phyloP scores from a whole-genome alignment of 2,113 vertebrate species.

The Montifringilla adamsi region DNA sequence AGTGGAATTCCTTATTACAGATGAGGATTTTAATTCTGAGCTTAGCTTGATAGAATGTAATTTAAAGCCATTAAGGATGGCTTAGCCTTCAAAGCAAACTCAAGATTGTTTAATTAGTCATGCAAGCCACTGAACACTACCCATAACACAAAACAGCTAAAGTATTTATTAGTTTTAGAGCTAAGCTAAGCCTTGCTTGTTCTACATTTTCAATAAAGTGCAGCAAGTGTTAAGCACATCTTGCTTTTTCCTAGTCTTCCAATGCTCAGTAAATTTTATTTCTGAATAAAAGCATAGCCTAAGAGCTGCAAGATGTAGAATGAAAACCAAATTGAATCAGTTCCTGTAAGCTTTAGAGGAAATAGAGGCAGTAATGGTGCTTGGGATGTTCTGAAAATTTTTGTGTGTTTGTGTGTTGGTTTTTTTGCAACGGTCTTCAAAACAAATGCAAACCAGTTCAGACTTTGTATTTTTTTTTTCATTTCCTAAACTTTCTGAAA shows the following conservation, averaged over 20 bases:
- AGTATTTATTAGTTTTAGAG: conserved; percentile 70
- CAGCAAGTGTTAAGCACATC: conserved; percentile 53
- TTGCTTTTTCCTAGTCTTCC: conserved; percentile 53
- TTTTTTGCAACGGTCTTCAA: neutral
- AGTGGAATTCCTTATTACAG: conserved; percentile 67
- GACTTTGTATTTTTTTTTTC: neutral
- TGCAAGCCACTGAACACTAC: conserved; percentile 57
- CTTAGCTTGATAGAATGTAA: conserved; percentile 68
- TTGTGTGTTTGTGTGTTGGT: no score
- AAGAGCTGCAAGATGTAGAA: neutral
- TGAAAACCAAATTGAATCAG: neutral
- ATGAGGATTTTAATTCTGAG: conserved; percentile 68
- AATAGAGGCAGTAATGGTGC: neutral
- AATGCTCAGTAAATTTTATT: conserved; percentile 61
- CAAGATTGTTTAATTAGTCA: conserved; percentile 73
- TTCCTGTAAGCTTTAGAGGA: neutral
- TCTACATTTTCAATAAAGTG: conserved; percentile 64
- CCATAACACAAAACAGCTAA: conserved; percentile 57
- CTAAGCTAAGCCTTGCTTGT: conserved; percentile 52
- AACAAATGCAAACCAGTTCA: neutral
- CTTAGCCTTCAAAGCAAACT: conserved; percentile 73
- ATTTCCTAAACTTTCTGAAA: neutral
- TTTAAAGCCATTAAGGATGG: conserved; percentile 73
- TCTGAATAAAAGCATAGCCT: conserved; percentile 26
- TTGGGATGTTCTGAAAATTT: neutral